Base-by-base conservation (phyloP, 2,888 invertebrate genomes). In the Melipona beecheii region DNA sequence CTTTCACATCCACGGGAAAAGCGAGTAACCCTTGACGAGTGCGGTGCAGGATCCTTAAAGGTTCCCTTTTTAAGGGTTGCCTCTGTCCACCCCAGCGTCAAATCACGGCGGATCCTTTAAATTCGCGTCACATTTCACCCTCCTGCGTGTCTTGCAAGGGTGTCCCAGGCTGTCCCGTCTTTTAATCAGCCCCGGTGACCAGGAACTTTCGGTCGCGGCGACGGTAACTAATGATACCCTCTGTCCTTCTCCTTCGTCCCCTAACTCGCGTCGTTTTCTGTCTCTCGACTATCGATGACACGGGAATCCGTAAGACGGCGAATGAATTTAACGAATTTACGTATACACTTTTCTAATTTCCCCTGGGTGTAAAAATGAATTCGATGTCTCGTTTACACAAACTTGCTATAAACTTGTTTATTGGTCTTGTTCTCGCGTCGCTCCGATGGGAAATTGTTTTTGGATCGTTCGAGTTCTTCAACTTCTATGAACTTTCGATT, bases 41-140 rank as follows among this genome's bases (percentile, higher is more conserved):
- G 81, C 86, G 85, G 76, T 83, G 64, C 68, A 36, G 83, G 85
- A 87, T 88, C 90, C 90, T 92, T 92, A 89, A 90, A 92, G 91
- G 91, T 91, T 90, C 85, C 90, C 91, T 92, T 92, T 93, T 92
- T 91, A 91, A 92, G 92, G 92, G 91, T 88, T 90, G 91, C 89
- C 87, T 86, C 86, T 90, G 90, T 89, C 92, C 90, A 90, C 89
- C 89, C 91, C 87, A 84, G 91, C 90, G 91, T 91, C 91, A 90
- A 93, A 93, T 93, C 92, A 92, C 92, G 83, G 86, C 86, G 91
- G 91, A 91, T 92, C 93, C 93, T 93, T 93, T 92, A 93, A 93
- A 93, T 93, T 93, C 93, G 93, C 93, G 92, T 93, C 93, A 93
- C 93, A 93, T 93, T 93, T 93, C 93, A 93, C 90, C 91, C 90